Conservation (phyloP, 2,888 invertebrate species). For the Aphodius granarius region DNA sequence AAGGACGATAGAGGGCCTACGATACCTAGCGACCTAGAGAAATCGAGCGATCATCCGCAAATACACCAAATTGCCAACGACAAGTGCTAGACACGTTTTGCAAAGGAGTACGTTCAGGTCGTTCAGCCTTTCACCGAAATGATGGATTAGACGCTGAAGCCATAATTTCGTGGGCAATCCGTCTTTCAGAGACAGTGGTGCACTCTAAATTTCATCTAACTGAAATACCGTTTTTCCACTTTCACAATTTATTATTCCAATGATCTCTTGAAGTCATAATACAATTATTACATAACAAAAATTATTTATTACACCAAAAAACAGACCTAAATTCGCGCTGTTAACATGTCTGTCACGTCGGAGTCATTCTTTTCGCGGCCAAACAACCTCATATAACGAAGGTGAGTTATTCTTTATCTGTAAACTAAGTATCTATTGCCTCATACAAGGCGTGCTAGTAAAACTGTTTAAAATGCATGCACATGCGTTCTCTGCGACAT, state of each 20-base stretch:
- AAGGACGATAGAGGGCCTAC: not conserved
- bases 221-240: too few species aligned
- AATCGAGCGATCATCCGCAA: slow-evolving; percentile 13
- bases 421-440: not conserved
- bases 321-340: not conserved
- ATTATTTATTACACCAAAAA: too few species aligned
- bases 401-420: not conserved
- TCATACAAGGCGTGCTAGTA: not conserved
- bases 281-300: too few species aligned
- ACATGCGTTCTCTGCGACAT: not conserved
- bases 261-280: too few species aligned
- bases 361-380: not conserved
- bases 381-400: not conserved
- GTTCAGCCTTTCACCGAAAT: not conserved
- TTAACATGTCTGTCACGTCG: not conserved
- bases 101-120: not conserved
- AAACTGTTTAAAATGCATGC: not conserved
- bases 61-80: slow-evolving; percentile 9
- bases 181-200: too few species aligned
- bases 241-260: too few species aligned
- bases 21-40: not conserved
- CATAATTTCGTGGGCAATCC: too few species aligned
- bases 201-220: too few species aligned
- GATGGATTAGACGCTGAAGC: too few species aligned
- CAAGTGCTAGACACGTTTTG: slow-evolving; percentile 1